Conservation (phyloP, 2,888 invertebrate genomes). For the Tenodera sinensis region DNA sequence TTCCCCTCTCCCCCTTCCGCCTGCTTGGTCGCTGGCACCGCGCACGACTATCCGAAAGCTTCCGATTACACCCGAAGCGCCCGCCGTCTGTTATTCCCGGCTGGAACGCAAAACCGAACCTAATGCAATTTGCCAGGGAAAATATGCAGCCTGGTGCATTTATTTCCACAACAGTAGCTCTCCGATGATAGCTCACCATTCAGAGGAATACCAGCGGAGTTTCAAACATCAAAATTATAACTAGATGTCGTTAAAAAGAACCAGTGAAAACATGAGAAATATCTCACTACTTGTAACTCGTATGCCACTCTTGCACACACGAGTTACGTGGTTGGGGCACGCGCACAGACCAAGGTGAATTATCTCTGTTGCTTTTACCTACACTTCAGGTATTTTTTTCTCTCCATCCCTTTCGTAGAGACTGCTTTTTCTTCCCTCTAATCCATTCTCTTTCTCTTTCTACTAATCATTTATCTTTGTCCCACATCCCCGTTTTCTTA, state of each 20-base stretch:
- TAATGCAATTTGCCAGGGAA: neutral
- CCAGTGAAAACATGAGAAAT: neutral
- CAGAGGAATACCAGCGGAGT: neutral
- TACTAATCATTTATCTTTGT: neutral
- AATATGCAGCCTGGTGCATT: neutral
- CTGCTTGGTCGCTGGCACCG: neutral
- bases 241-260: neutral
- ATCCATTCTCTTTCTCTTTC: neutral
- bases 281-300: neutral
- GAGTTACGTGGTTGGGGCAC: neutral
- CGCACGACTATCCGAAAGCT: slow-evolving; percentile 1
- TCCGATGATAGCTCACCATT: neutral
- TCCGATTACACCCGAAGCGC: neutral
- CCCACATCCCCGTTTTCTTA: neutral
- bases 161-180: neutral
- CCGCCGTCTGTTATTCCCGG: neutral
- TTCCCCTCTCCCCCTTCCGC: neutral
- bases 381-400: slow-evolving; percentile 9
- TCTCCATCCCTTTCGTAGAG: slow-evolving; percentile 2
- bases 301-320: neutral
- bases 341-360: slow-evolving; percentile 7
- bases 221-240: neutral
- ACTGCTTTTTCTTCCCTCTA: neutral
- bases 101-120: neutral
- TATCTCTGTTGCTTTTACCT: slow-evolving; percentile 19